Base-by-base conservation (phyloP, 2,797 vertebrate genomes). In the Rhynchotus rufescens region DNA sequence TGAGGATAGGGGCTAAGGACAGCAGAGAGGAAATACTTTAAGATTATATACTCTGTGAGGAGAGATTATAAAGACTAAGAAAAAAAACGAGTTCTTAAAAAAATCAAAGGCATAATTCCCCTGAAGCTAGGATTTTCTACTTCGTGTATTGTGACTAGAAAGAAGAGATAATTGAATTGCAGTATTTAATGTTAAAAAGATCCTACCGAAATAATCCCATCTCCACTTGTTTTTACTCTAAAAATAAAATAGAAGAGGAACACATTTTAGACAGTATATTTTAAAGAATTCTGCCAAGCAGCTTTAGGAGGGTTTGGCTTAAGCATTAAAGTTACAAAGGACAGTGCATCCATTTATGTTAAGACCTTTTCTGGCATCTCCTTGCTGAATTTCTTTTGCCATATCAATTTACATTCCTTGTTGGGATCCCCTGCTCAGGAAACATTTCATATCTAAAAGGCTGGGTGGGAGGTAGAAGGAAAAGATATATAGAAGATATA, bases 101-200 rank as follows among this genome's bases (percentile, higher is more conserved):
- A 54, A 91, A 56, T 83, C 51, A 86, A 79, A 90, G 65, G 36
- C 66, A 7, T 73, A 72, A 81, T 59, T 91, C 52, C 56, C 40
- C 57, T 32, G 51, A 86, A 93, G 52, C 38, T 72, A 84, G 52
- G 40, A 61, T 80, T 90, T 94, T 84, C 80, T 26, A 54, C 36
- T 76, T 80, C 57, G 32, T 82, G 54, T 77, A 45, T 77, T 82
- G 88, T 79, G 51, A 84, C 75, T 28, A 22, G 75, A 74, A 34
- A 52, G 67, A 34, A 38, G 25, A 67, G 49, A 62, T 79, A 52
- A 52, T 81, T 88, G 88, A 87, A 86, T 65, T 86, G 51, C 14
- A 9, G 23, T 73, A 47, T 79, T 87, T 89, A 91, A 71, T 56
- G 72, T 65, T 73, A 81, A 79, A 54, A 74, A 92, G 28, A 75